phyloP scores from a whole-genome alignment of 2,888 invertebrate genomes.

The Rutpela maculata region DNA sequence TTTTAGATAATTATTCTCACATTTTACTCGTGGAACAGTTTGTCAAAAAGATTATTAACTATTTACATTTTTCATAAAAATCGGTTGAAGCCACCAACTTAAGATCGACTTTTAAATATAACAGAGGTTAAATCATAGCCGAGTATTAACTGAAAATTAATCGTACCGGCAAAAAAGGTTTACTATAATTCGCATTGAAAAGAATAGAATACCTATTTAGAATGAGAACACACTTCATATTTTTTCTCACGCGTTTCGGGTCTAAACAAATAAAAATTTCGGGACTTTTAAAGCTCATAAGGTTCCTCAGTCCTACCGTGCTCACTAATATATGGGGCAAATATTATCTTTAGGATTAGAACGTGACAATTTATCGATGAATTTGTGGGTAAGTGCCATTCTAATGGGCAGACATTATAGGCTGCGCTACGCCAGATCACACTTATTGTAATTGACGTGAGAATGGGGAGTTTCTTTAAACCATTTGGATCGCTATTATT shows the following conservation, averaged over 20 bases:
- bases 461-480: constrained; percentile 9
- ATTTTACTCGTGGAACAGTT: too few relatives aligned
- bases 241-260: constrained; percentile 50
- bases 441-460: constrained; percentile 38
- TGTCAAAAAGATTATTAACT: too few relatives aligned
- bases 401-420: not conserved
- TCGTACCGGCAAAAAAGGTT: not conserved
- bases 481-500: not conserved
- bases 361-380: constrained; percentile 28
- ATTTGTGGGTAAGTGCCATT: constrained; percentile 23
- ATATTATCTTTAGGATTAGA: constrained; percentile 38
- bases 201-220: not conserved
- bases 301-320: constrained; percentile 12
- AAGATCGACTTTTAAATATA: too few relatives aligned
- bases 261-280: constrained; percentile 52
- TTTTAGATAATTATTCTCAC: too few relatives aligned
- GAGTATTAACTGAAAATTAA: too few relatives aligned
- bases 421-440: not conserved
- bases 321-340: constrained; percentile 35
- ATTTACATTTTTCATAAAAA: too few relatives aligned
- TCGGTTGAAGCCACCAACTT: too few relatives aligned
- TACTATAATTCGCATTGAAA: not conserved
- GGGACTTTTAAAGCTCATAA: constrained; percentile 44
- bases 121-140: too few relatives aligned
- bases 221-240: constrained; percentile 45